A percentile compares a stretch with the other conserved stretches of the same genome.
These are phyloP conservation scores for Lacanobia wlatinum DNA, from an alignment of 2,888 invertebrate genomes.

Conservation along the genomic window DNA sequence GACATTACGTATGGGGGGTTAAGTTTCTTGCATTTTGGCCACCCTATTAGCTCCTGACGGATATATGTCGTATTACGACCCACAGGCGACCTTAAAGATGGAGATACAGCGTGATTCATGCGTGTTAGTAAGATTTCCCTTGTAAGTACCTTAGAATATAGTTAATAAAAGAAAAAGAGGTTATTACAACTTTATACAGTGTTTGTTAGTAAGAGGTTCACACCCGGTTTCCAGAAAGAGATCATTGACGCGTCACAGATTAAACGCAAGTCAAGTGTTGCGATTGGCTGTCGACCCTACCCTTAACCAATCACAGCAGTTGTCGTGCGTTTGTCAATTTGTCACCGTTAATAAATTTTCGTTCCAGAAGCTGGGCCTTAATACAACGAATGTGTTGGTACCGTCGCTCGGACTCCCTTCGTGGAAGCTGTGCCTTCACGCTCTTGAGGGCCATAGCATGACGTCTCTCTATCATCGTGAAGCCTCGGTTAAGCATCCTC, in stretches of 20 bases:
- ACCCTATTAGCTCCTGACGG: too few species aligned
- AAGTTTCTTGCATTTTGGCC: too few species aligned
- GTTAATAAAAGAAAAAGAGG: not conserved
- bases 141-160: not conserved
- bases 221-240: not conserved
- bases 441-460: slow-evolving; percentile 94
- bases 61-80: too few species aligned
- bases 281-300: not conserved
- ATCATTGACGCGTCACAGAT: not conserved
- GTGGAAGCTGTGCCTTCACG: slow-evolving; percentile 95
- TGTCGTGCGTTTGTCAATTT: not conserved
- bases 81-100: too few species aligned
- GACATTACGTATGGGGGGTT: too few species aligned
- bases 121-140: slow-evolving; percentile 17
- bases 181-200: slow-evolving; percentile 7
- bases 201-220: slow-evolving; percentile 32
- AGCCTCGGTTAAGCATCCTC: slow-evolving; percentile 95
- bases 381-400: slow-evolving; percentile 62
- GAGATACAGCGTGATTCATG: not conserved
- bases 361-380: not conserved
- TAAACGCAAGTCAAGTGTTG: not conserved
- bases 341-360: not conserved
- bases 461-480: slow-evolving; percentile 94
- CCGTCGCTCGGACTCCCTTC: slow-evolving; percentile 97
- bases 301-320: not conserved